Evolutionary conservation across 2,113 vertebrate genomes (phyloP), one percentile per base, ranked within the genome.

Genomic region (Cavia aperea): DNA sequence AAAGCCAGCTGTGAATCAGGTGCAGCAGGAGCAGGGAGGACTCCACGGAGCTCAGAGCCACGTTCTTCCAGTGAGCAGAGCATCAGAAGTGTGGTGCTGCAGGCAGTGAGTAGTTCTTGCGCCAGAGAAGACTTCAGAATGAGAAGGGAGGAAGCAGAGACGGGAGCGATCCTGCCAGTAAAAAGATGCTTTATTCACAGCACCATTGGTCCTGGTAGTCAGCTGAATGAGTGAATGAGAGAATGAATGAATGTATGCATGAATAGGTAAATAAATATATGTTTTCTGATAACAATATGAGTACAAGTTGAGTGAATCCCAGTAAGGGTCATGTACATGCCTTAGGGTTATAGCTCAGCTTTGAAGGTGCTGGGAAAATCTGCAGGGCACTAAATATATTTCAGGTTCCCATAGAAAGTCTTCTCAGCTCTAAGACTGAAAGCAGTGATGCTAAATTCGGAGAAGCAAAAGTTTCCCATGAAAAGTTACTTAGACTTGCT

Each of bases 401-500:
- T 94, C 89, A 87, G 63, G 92, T 82, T 58, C 51, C 66, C 93
- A 60, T 26, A 88, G 72, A 93, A 95, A 93, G 33, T 36, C 77
- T 93, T 95, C 49, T 78, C 88, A 95, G 87, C 81, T 93, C 29
- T 91, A 94, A 86, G 95, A 81, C 1, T 93, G 85, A 88, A 31
- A 33, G 49, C 95, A 95, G 88, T 19, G 2, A 24, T 72, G 36
- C 58, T 70, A 68, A 36, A 73, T 72, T 95, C 95, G 93, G 72
- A 92, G 95, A 92, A 95, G 68, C 56, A 91, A 93, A 94, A 54
- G 29, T 72, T 33, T 81, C 83, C 79, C 92, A 73, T 81, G 84
- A 63, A 93, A 95, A 85, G 78, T 88, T 96, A 88, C 89, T 94
- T 93, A 94, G 94, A 94, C 90, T 33, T 84, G 33, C 90, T 94